A percentile compares a stretch with the other conserved stretches of the same genome.
These are phyloP conservation scores for Typhlomys cinereus DNA, from an alignment of 2,113 vertebrate species.

Conservation along the genomic window DNA sequence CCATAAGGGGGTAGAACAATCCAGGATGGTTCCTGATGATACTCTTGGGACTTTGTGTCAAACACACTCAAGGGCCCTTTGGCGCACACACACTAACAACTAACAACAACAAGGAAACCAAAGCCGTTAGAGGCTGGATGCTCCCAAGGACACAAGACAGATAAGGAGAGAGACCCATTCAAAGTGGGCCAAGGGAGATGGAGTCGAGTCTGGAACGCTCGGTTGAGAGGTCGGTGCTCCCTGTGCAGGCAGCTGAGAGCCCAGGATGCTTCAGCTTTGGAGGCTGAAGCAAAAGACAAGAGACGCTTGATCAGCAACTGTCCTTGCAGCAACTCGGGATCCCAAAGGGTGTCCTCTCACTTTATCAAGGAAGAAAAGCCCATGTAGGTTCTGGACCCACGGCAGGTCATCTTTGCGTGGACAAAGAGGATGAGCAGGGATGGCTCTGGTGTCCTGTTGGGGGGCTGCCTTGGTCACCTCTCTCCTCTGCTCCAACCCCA, in stretches of 20 bases:
- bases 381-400: accelerated
- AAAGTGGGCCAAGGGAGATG: accelerated
- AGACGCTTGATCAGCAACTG: neutral
- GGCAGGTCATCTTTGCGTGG: neutral
- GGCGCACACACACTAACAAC: too few relatives aligned
- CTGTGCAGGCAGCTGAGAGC: accelerated
- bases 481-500: neutral
- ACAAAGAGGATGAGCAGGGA: neutral
- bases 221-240: neutral
- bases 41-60: too few relatives aligned
- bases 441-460: too few relatives aligned
- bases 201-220: neutral
- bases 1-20: too few relatives aligned
- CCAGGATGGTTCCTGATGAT: too few relatives aligned
- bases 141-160: neutral
- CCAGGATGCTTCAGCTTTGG: neutral
- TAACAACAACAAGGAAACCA: too few relatives aligned
- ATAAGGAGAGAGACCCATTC: neutral
- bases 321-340: neutral
- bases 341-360: neutral
- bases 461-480: neutral
- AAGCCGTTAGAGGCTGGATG: neutral
- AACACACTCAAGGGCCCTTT: too few relatives aligned
- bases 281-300: neutral
- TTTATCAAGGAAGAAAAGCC: neutral